phyloP scores from a whole-genome alignment of 2,888 invertebrate species.

The Patella depressa region DNA sequence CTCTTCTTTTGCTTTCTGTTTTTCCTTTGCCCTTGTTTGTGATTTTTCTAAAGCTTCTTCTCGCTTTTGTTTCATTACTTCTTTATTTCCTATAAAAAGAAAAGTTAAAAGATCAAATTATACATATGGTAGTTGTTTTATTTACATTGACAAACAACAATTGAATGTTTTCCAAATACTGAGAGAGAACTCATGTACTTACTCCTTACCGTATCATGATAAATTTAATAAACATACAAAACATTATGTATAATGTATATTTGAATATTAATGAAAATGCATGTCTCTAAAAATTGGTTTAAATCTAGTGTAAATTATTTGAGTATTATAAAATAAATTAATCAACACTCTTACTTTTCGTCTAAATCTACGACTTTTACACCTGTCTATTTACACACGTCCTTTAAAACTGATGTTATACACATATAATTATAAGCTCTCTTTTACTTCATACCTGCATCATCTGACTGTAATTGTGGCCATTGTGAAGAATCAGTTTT shows the following conservation, averaged over 20 bases:
- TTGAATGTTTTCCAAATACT: too few species aligned
- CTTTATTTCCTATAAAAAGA: conserved; percentile 59
- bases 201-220: too few species aligned
- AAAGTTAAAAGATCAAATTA: background rate
- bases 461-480: conserved; percentile 57
- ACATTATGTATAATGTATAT: too few species aligned
- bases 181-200: too few species aligned
- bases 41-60: conserved; percentile 69
- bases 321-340: too few species aligned
- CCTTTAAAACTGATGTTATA: background rate
- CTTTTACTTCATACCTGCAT: conserved; percentile 45
- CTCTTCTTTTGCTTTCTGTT: conserved; percentile 72
- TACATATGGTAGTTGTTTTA: background rate
- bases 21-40: conserved; percentile 75
- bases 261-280: too few species aligned
- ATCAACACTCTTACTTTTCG: too few species aligned
- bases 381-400: background rate
- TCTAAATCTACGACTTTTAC: background rate
- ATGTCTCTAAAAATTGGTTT: too few species aligned
- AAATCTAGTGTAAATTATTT: too few species aligned
- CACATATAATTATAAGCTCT: background rate
- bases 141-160: conserved; percentile 8
- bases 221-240: too few species aligned
- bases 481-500: conserved; percentile 75
- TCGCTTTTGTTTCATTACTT: conserved; percentile 71